phyloP scores from a whole-genome alignment of 1,140 invertebrate genomes.

The Drosophila malerkotliana region DNA sequence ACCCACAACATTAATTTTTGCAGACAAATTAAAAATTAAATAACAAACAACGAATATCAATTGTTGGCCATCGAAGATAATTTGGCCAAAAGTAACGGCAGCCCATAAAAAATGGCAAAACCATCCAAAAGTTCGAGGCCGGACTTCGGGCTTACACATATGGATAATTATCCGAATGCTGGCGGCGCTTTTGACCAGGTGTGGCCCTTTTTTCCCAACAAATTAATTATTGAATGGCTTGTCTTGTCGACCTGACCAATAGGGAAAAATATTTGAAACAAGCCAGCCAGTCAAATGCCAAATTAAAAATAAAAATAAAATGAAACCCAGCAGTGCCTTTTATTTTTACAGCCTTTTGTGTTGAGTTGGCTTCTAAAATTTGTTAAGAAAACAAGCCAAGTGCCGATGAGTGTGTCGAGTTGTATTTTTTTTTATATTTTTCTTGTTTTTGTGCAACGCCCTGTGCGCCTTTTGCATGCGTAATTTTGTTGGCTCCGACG shows the following conservation, averaged over 20 bases:
- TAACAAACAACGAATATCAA: conserved; percentile 33
- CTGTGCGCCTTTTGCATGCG: conserved; percentile 72
- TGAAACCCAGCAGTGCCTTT: conserved; percentile 44
- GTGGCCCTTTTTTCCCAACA: conserved; percentile 73
- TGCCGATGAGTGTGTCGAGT: conserved; percentile 52
- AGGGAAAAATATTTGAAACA: conserved; percentile 32
- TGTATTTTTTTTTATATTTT: conserved; percentile 11
- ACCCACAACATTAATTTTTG: conserved; percentile 28
- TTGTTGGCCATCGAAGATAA: conserved; percentile 43
- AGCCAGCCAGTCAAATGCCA: conserved; percentile 23
- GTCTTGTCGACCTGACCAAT: conserved; percentile 15
- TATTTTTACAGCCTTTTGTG: conserved; percentile 3
- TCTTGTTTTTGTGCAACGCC: conserved; percentile 64
- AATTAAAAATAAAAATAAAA: neutral
- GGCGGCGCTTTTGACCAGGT: conserved; percentile 70
- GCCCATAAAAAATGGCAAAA: conserved; percentile 8
- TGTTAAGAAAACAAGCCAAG: conserved; percentile 70
- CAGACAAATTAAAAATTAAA: conserved; percentile 41
- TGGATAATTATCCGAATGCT: conserved; percentile 58
- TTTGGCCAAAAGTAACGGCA: conserved; percentile 34
- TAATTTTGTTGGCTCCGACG: conserved; percentile 61
- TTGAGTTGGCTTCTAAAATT: conserved; percentile 44
- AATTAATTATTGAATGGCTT: conserved; percentile 66
- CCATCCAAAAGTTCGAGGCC: conserved; percentile 27
- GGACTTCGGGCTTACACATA: conserved; percentile 55